Evolutionary conservation across 2,113 vertebrate species (phyloP).

Genomic region (Sander lucioperca): DNA sequence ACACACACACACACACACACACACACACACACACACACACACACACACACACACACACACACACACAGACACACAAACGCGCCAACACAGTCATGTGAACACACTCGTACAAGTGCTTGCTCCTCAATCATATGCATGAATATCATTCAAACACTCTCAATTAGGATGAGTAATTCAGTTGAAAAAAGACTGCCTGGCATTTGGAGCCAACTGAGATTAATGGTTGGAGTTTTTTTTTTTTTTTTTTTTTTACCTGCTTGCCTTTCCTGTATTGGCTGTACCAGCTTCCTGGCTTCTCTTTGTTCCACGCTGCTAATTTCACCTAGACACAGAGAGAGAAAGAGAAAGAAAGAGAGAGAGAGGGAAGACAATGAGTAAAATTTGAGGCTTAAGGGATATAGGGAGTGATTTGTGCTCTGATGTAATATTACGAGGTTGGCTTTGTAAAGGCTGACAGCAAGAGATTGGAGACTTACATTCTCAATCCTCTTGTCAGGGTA

Average conservation of each 20-base stretch:
- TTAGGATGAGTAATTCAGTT: constrained; percentile 27
- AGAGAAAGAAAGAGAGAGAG: neutral
- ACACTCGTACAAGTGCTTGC: neutral
- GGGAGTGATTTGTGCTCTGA: constrained; percentile 47
- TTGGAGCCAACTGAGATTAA: constrained; percentile 46
- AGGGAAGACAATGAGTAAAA: constrained; percentile 15
- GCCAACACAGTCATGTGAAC: neutral
- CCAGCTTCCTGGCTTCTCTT: constrained; percentile 92
- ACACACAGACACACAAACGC: neutral
- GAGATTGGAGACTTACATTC: constrained; percentile 81
- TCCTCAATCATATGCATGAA: constrained; percentile 17
- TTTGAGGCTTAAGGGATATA: constrained; percentile 37
- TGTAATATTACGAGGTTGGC: constrained; percentile 36
- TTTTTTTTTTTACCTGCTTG: constrained; percentile 85
- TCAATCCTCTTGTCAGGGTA: constrained; percentile 91
- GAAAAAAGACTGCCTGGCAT: constrained; percentile 27
- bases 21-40: neutral
- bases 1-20: neutral
- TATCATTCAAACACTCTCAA: constrained; percentile 23
- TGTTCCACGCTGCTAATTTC: constrained; percentile 91
- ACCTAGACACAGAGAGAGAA: constrained; percentile 82
- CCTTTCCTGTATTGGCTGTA: constrained; percentile 92
- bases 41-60: neutral
- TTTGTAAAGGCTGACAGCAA: constrained; percentile 48
- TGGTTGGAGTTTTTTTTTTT: constrained; percentile 10